A percentile compares a stretch with the other conserved stretches of the same genome.
Evolutionary conservation across 2,888 invertebrate species (phyloP).

Genomic region (Harmothoe impar): DNA sequence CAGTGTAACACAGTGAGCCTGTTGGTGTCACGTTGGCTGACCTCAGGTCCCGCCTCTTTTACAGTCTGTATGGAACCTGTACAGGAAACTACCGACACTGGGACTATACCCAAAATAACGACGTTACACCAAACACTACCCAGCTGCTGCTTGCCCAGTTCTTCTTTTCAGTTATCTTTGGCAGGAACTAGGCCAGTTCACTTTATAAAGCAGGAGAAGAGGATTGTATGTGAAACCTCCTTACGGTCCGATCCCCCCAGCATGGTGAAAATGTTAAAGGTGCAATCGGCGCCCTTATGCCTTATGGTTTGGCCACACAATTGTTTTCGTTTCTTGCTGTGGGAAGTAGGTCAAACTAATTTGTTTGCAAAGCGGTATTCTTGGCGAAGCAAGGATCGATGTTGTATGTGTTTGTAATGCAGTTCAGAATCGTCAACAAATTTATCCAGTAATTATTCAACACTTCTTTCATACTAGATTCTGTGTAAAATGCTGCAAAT

Average conservation of each 20-base stretch:
- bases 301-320: no score
- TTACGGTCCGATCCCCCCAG: not conserved
- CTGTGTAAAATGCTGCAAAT: no score
- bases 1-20: no score
- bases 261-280: not conserved
- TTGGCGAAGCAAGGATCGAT: no score
- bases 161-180: not conserved
- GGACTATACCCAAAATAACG: constrained; percentile 9
- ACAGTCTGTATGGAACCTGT: not conserved
- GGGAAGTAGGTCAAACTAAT: no score
- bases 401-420: no score
- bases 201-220: not conserved
- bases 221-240: not conserved
- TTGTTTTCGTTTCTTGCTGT: no score
- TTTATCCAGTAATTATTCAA: no score
- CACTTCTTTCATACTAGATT: no score
- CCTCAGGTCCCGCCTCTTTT: not conserved
- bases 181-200: not conserved
- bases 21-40: no score
- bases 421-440: no score
- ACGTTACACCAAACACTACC: not conserved
- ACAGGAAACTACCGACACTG: not conserved
- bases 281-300: not conserved
- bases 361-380: no score
- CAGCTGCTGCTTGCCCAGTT: not conserved